Evolutionary conservation across 2,888 invertebrate genomes (phyloP), one percentile per base, ranked within the genome.

Genomic region (Philereme vetulata): DNA sequence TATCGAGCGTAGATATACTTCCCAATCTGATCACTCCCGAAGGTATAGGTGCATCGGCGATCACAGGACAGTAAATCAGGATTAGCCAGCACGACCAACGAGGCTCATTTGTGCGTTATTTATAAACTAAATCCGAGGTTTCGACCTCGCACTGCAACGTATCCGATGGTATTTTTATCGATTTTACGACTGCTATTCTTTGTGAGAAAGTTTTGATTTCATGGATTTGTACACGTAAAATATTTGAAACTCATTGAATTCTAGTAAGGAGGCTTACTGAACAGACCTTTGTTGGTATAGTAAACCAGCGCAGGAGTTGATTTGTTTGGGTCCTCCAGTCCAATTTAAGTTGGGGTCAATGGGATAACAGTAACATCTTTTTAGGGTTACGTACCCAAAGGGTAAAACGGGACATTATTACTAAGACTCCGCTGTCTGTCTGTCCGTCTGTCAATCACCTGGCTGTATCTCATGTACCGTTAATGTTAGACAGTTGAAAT

Each of bases 101-200:
- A 82, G 83, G 63, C 86, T 86, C 88, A 85, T 90, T 90, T 87
- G 80, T 79, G 78, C 61, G 85, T 88, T 88, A 90, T 90, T 90
- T 89, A 89, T 89, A 87, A 79, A 83, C 78, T 80, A 84, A 85
- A 84, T 80, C 82, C 81, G 73, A 71, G 65, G 68, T 67, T 72
- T 76, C 52, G 40, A 46, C 43, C 43, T 40, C 48, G 47, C 38
- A 66, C 72, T 76, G 78, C 77, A 81, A 76, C 74, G 72, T 67
- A 49, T 56, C 8, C 55, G 58, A 62, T 62, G 70, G 65, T 72
- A 71, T 76, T 77, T 77, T 80, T 79, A 76, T 77, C 67, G 76
- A 72, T 76, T 79, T 77, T 76, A 79, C 62, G 72, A 60, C 51
- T 53, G 50, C 56, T 66, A 72, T 70, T 68, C 71, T 70, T 64